Percentiles rank a stretch among this genome's conserved stretches.
Evolutionary conservation across 2,797 vertebrate species (phyloP).

Genomic region (Benthosema pterotum): DNA sequence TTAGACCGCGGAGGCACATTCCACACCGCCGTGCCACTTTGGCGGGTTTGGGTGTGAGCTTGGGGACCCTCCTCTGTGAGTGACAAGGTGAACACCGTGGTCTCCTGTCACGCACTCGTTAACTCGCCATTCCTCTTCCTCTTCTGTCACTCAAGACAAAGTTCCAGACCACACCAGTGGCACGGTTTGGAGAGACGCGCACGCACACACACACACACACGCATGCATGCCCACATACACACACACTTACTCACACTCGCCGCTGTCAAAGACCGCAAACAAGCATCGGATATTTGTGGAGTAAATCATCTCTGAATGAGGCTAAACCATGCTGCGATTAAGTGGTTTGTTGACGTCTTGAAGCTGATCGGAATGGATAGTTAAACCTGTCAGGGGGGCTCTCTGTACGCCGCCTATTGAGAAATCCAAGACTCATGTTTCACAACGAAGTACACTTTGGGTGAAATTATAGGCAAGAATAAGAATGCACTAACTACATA

Average conservation of each 20-base stretch:
- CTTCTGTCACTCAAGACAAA: slow-evolving; percentile 65
- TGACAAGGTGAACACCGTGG: slow-evolving; percentile 67
- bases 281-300: slow-evolving; percentile 60
- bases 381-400: no score
- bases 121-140: slow-evolving; percentile 67
- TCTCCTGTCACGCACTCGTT: slow-evolving; percentile 72
- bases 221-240: slow-evolving; percentile 62
- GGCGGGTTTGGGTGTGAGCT: slow-evolving; percentile 45
- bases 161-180: slow-evolving; percentile 45
- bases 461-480: no score
- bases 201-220: slow-evolving; percentile 64
- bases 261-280: slow-evolving; percentile 65
- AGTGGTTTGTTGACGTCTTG: slow-evolving; percentile 23
- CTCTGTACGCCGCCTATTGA: no score
- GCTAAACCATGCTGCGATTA: slow-evolving; percentile 34
- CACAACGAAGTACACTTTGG: no score
- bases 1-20: slow-evolving; percentile 72
- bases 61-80: slow-evolving; percentile 55
- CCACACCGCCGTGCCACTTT: slow-evolving; percentile 66
- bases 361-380: slow-evolving; percentile 17
- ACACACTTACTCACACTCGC: slow-evolving; percentile 62
- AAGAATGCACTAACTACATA: no score
- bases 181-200: slow-evolving; percentile 8
- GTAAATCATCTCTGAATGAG: slow-evolving; percentile 30
- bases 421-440: no score